A percentile compares a stretch with the other conserved stretches of the same genome.
Evolutionary conservation across 1,140 invertebrate genomes (phyloP).

Genomic region (Sweltsa coloradensis): DNA sequence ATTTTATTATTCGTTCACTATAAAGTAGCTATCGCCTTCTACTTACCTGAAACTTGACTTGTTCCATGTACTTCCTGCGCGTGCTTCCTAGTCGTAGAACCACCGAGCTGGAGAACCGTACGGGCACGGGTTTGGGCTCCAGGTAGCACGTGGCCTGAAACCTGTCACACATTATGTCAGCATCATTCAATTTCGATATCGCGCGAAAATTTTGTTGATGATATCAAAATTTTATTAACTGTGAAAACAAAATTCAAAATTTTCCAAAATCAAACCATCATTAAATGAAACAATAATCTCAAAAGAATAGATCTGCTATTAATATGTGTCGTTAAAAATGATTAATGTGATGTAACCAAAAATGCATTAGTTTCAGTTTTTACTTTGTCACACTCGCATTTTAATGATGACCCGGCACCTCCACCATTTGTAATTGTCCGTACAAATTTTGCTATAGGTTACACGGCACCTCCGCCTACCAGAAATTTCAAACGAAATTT

Average conservation of each 20-base stretch:
- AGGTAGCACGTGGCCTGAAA: not conserved
- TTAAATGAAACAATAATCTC: too few relatives aligned
- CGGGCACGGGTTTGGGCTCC: constrained; percentile 6
- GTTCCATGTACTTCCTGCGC: constrained; percentile 12
- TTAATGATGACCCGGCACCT: too few relatives aligned
- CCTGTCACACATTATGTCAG: not conserved
- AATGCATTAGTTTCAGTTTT: too few relatives aligned
- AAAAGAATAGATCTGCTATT: not conserved
- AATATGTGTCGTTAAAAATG: not conserved
- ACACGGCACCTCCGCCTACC: too few relatives aligned
- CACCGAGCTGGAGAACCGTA: constrained; percentile 13
- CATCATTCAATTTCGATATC: not conserved
- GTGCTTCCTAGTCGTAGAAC: constrained; percentile 11
- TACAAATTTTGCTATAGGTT: too few relatives aligned
- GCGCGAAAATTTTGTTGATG: not conserved
- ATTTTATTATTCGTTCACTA: not conserved
- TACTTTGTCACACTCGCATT: too few relatives aligned
- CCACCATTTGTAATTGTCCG: too few relatives aligned
- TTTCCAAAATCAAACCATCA: too few relatives aligned
- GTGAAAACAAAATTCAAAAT: not conserved
- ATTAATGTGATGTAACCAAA: too few relatives aligned
- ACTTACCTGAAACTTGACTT: constrained; percentile 14
- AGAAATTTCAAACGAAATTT: too few relatives aligned
- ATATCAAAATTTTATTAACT: not conserved
- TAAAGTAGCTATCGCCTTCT: not conserved